Evolutionary conservation across 2,797 vertebrate species (phyloP).

Genomic region (Etheostoma nigrum): DNA sequence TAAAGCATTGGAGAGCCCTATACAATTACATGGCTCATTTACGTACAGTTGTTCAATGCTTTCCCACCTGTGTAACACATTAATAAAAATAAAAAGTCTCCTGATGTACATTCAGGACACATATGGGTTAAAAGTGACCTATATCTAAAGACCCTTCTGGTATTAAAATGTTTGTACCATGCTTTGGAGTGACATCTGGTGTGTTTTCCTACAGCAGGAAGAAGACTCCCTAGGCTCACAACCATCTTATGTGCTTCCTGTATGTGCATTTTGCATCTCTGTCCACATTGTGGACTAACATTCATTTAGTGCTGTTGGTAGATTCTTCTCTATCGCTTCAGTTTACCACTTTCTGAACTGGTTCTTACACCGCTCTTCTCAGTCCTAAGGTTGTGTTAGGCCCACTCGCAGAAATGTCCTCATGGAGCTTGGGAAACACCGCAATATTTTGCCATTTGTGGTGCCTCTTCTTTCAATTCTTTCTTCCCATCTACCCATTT

Average conservation of each 20-base stretch:
- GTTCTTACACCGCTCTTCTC: not conserved
- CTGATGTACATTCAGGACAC: constrained; percentile 6
- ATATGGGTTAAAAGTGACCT: constrained; percentile 12
- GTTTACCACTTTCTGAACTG: too few relatives aligned
- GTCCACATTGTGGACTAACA: not conserved
- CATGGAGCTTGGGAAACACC: not conserved
- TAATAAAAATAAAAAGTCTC: not conserved
- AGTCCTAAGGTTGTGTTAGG: not conserved
- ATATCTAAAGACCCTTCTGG: constrained; percentile 25
- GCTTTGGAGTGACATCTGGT: constrained; percentile 47
- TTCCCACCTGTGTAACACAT: constrained; percentile 24
- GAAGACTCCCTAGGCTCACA: not conserved
- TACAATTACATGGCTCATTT: constrained; percentile 17
- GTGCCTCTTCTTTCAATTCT: not conserved
- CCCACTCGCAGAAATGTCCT: not conserved
- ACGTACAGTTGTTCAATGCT: not conserved
- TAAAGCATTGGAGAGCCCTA: constrained; percentile 1
- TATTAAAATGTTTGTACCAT: constrained; percentile 6
- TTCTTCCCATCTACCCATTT: not conserved
- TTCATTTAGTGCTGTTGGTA: not conserved
- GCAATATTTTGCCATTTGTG: not conserved
- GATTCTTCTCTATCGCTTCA: not conserved
- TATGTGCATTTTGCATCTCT: constrained; percentile 23
- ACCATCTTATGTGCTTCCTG: not conserved
- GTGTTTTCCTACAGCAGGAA: constrained; percentile 7